Evolutionary conservation across 2,113 vertebrate genomes (phyloP), one percentile per base, ranked within the genome.

Genomic region (Ibidorhyncha struthersii): DNA sequence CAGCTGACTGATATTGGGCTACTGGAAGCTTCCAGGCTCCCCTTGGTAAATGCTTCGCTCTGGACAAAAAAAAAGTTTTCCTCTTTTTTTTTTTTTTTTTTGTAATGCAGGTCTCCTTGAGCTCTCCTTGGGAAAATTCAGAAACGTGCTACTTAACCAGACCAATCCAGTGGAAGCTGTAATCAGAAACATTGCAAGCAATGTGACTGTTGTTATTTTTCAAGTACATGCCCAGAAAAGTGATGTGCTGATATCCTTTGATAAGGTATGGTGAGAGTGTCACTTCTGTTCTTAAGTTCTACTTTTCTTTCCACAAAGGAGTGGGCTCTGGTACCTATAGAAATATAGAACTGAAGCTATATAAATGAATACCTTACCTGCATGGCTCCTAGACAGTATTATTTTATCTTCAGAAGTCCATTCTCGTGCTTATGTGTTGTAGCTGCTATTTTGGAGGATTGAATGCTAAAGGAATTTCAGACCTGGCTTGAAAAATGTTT

Each of bases 201-300:
- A 99, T 2, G 98, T 98, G 17, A 97, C 99, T 30, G 98, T 99
- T 52, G 41, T 99, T 94, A 97, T 98, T 22, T 98, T 99, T 96
- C 99, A 99, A 98, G 98, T 99, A 82, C 99, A 99, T 95, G 98
- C 99, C 8, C 99, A 99, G 95, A 97, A 98, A 72, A 97, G 36
- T 53, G 98, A 99, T 80, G 98, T 98, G 85, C 99, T 99, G 2
- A 86, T 99, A 56, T 99, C 99, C 45, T 99, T 99, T 96, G 97
- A 96, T 83, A 98, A 98, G 98, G 99, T 99, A 97, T 92, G 97
- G 65, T 62, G 76, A 70, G 56, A 82, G 52, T 52, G 32, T 73
- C 30, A 43, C 18, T 80, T 79, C 40, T 53, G 7, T 56, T 74
- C 47, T 45, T 4, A 32, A 85, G 32, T 70, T 62, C 53, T 82